phyloP scores from a whole-genome alignment of 2,888 invertebrate species.

The Sinohyriopsis cumingii region DNA sequence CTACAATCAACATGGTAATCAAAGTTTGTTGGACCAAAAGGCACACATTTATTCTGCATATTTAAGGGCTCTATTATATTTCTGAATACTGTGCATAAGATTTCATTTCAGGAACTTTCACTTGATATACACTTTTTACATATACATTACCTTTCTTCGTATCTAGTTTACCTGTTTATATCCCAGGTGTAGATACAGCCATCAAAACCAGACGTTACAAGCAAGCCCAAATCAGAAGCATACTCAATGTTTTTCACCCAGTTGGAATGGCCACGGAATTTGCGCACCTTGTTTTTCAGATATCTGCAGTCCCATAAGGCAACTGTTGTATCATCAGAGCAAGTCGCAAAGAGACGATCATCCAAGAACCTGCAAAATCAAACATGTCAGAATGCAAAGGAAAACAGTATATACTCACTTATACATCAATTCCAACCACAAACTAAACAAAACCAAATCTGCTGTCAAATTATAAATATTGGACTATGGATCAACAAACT shows the following conservation, averaged over 20 bases:
- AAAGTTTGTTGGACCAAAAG: too few species aligned
- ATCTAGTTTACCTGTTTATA: slow-evolving; percentile 81
- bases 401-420: too few species aligned
- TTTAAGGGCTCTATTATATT: neutral
- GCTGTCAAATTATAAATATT: too few species aligned
- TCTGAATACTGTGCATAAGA: neutral
- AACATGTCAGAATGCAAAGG: neutral
- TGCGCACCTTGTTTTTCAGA: slow-evolving; percentile 83
- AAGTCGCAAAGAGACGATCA: slow-evolving; percentile 89
- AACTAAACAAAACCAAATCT: too few species aligned
- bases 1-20: too few species aligned
- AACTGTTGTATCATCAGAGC: slow-evolving; percentile 94
- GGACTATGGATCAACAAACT: too few species aligned
- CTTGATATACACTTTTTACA: neutral
- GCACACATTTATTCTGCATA: neutral
- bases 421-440: too few species aligned
- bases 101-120: neutral
- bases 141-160: neutral
- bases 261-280: slow-evolving; percentile 89
- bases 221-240: slow-evolving; percentile 85
- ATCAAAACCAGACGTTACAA: slow-evolving; percentile 94
- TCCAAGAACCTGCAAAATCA: slow-evolving; percentile 83
- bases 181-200: slow-evolving; percentile 96
- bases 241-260: slow-evolving; percentile 98
- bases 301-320: slow-evolving; percentile 94